phyloP scores from a whole-genome alignment of 2,113 vertebrate genomes.

The Oxyura jamaicensis region DNA sequence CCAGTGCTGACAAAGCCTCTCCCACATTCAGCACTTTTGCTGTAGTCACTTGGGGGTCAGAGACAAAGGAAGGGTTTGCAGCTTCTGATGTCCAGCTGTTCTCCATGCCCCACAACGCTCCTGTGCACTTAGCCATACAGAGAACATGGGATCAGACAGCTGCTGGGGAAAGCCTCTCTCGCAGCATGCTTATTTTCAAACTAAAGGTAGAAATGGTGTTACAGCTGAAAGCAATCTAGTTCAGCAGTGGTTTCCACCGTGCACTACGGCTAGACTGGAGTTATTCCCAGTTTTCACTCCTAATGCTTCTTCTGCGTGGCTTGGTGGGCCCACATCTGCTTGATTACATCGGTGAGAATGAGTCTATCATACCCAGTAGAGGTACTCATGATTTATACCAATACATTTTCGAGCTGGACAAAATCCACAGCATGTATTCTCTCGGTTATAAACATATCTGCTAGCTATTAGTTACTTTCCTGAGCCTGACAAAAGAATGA shows the following conservation, averaged over 20 bases:
- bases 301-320: not conserved
- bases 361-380: not conserved
- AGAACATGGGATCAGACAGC: not conserved
- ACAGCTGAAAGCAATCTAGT: conserved; percentile 39
- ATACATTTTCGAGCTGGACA: not conserved
- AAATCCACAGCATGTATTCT: not conserved
- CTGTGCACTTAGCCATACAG: not conserved
- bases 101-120: not conserved
- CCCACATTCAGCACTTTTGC: not conserved
- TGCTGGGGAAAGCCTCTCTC: not conserved
- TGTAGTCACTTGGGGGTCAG: rapidly evolving
- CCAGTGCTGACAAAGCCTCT: not conserved
- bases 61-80: not conserved
- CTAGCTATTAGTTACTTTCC: conserved; percentile 44
- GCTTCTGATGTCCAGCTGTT: rapidly evolving
- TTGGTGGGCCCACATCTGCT: not conserved
- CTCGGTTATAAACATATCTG: conserved; percentile 40
- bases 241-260: not conserved
- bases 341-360: not conserved
- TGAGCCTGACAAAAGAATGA: conserved; percentile 46
- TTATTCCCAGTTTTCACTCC: conserved; percentile 17
- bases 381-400: conserved; percentile 1
- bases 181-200: not conserved
- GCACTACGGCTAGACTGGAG: not conserved
- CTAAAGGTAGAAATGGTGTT: not conserved